phyloP scores from a whole-genome alignment of 2,113 vertebrate species.

The Catharus minimus region DNA sequence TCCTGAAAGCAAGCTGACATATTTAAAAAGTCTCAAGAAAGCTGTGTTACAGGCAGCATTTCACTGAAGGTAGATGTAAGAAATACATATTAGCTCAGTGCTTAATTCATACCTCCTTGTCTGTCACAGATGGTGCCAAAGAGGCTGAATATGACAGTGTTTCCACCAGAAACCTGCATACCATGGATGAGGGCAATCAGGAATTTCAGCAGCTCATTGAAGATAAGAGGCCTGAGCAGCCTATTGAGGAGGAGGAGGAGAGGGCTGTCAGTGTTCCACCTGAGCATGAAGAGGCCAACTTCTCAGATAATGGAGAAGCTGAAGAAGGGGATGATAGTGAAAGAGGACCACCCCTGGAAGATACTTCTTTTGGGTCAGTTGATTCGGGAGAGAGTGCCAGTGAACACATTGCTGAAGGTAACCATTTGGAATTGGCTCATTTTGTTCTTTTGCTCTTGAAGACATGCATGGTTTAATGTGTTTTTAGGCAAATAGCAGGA shows the following conservation, averaged over 20 bases:
- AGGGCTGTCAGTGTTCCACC: background rate
- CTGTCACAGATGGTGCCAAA: constrained; percentile 14
- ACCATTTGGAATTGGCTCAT: background rate
- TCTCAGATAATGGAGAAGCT: background rate
- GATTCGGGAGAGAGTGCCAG: background rate
- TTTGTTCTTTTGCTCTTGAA: background rate
- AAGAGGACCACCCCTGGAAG: background rate
- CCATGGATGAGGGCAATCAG: background rate
- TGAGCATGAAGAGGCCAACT: background rate
- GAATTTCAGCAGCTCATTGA: background rate
- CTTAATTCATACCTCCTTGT: background rate
- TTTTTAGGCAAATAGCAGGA: background rate
- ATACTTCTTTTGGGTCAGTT: background rate
- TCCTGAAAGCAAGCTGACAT: background rate
- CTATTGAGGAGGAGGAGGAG: background rate
- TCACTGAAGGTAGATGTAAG: background rate
- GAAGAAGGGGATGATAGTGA: background rate
- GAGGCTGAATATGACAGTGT: background rate
- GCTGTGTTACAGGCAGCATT: background rate
- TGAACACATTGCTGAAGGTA: constrained; percentile 60
- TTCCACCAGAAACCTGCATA: background rate
- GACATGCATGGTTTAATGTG: background rate
- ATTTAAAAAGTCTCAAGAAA: background rate
- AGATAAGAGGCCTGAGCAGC: background rate
- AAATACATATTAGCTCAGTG: background rate